Conservation (phyloP, 2,888 invertebrate genomes). For the Periphyllus acericola region DNA sequence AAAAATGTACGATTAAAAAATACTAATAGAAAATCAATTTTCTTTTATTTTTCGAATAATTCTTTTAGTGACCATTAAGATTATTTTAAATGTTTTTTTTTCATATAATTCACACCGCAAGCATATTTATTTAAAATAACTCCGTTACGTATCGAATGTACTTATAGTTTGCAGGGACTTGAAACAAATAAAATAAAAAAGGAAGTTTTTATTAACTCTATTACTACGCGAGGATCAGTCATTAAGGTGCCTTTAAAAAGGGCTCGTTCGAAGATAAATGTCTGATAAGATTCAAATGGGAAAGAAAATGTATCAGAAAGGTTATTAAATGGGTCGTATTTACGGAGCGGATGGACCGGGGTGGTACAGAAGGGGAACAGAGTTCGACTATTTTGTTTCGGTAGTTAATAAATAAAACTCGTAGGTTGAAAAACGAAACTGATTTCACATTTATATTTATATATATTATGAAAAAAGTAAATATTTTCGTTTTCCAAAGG, state of each 20-base stretch:
- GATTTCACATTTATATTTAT: neutral
- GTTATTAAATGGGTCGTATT: slow-evolving; percentile 32
- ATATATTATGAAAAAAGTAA: neutral
- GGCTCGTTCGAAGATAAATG: slow-evolving; percentile 22
- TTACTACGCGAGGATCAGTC: neutral
- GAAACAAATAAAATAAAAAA: neutral
- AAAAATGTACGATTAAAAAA: neutral
- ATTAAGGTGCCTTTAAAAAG: slow-evolving; percentile 32
- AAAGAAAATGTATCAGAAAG: slow-evolving; percentile 10
- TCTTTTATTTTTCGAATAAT: neutral
- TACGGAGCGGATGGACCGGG: neutral
- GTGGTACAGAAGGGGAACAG: neutral
- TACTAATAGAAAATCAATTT: neutral
- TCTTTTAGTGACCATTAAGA: neutral
- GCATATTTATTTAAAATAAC: neutral
- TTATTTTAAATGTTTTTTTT: neutral
- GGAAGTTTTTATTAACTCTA: slow-evolving; percentile 16
- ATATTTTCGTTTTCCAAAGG: neutral
- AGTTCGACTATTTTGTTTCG: neutral
- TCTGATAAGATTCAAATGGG: slow-evolving; percentile 33
- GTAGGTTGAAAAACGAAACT: neutral
- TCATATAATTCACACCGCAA: neutral
- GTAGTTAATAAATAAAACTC: slow-evolving; percentile 6
- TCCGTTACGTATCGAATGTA: neutral
- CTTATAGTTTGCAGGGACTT: neutral